Evolutionary conservation across 92 coral and sea anemone species (phyloP), one percentile per base, ranked within the genome.

Genomic region (Actinernus sp.): DNA sequence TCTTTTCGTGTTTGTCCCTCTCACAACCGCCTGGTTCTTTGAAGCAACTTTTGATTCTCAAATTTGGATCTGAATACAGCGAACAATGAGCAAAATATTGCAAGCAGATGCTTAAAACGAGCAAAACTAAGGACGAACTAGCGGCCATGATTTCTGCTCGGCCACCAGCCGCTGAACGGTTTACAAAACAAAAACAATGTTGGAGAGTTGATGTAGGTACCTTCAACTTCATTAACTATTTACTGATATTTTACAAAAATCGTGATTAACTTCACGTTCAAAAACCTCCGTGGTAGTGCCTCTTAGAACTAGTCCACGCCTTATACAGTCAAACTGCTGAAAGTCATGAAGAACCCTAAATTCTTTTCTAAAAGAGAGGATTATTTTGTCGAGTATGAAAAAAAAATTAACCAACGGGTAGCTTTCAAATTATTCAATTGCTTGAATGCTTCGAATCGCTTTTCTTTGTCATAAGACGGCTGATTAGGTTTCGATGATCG

Each of bases 241-340:
- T 34, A 34, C 41, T 34, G 6, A 14, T 6, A 14, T 34, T 34
- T 6, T 34, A 6, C 41, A 6, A 45, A 17, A 45, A 45, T 8
- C 52, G 52, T 45, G 52, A 45, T 9, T 12, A 45, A 45, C 10
- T 4, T 8, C 52, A 45, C 52, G 52, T n/a, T n/a, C n/a, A n/a
- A n/a, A n/a, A n/a, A n/a, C n/a, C n/a, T n/a, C n/a, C n/a, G n/a
- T n/a, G n/a, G n/a, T n/a, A n/a, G n/a, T n/a, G n/a, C n/a, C n/a
- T n/a, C n/a, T n/a, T n/a, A n/a, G n/a, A n/a, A n/a, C n/a, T n/a
- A n/a, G n/a, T n/a, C n/a, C n/a, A n/a, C n/a, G n/a, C n/a, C n/a
- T n/a, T n/a, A n/a, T n/a, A n/a, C n/a, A n/a, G n/a, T n/a, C n/a
- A n/a, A n/a, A n/a, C n/a, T n/a, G n/a, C n/a, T n/a, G n/a, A n/a